phyloP scores from a whole-genome alignment of 1,140 invertebrate species.

The Caerostris extrusa region DNA sequence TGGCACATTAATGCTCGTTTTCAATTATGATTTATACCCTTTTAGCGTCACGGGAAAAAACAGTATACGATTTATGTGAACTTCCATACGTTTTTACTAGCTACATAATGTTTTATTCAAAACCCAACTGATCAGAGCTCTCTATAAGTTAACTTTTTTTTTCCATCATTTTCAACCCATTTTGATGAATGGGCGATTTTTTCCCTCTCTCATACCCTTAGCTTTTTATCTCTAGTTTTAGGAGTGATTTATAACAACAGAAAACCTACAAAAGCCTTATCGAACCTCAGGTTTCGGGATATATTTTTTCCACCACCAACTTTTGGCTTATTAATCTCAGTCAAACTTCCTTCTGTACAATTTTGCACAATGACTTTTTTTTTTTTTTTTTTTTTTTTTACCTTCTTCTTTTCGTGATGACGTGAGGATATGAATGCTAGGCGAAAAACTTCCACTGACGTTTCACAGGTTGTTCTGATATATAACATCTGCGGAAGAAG shows the following conservation, averaged over 20 bases:
- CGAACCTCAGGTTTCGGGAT: constrained; percentile 13
- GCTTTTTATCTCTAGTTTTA: constrained; percentile 34
- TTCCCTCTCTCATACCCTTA: background rate
- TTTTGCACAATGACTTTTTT: constrained; percentile 18
- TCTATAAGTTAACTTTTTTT: background rate
- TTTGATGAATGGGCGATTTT: background rate
- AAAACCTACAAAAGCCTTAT: constrained; percentile 20
- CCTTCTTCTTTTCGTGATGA: background rate
- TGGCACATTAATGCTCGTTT: background rate
- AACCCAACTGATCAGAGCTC: background rate
- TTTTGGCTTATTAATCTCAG: constrained; percentile 37
- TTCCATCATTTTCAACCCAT: background rate
- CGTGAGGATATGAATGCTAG: background rate
- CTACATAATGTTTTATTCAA: constrained; percentile 26
- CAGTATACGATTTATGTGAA: background rate
- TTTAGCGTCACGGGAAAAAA: background rate
- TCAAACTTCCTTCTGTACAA: constrained; percentile 10
- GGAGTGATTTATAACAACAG: constrained; percentile 34
- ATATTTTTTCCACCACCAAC: background rate
- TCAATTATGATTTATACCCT: background rate
- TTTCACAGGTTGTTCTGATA: constrained; percentile 37
- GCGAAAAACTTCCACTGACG: background rate
- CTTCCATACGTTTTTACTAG: background rate
- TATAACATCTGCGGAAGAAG: constrained; percentile 2
- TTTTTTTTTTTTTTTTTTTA: background rate